phyloP scores from a whole-genome alignment of 2,797 vertebrate genomes.

The Mormyrus hasselquistii region DNA sequence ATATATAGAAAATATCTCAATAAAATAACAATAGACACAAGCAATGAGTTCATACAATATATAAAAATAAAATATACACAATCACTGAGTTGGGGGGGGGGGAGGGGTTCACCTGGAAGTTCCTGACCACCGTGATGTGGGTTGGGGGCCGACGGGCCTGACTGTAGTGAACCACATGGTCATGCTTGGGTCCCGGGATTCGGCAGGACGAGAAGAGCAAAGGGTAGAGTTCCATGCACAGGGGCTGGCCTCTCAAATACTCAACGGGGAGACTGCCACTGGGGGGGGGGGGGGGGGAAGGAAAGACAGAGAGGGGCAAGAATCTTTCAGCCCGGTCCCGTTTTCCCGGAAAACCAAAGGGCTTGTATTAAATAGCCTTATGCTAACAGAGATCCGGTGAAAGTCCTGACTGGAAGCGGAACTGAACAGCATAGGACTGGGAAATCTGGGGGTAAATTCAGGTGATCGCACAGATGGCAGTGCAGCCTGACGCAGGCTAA shows the following conservation, averaged over 20 bases:
- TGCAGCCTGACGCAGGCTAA: background rate
- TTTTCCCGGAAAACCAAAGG: background rate
- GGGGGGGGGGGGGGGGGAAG: background rate
- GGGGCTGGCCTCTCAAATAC: slow-evolving; percentile 58
- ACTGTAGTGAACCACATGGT: slow-evolving; percentile 60
- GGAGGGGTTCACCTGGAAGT: slow-evolving; percentile 63
- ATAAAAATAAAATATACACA: background rate
- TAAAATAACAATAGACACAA: background rate
- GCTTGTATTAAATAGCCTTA: background rate
- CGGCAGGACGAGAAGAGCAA: slow-evolving; percentile 73
- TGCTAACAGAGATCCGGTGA: background rate
- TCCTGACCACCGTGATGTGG: slow-evolving; percentile 72
- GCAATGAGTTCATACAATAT: background rate
- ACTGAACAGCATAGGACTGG: background rate
- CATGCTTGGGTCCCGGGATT: slow-evolving; percentile 70
- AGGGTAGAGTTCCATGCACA: slow-evolving; percentile 72
- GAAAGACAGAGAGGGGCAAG: background rate
- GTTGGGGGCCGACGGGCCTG: slow-evolving; percentile 52
- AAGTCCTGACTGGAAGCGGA: background rate
- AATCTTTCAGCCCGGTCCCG: background rate
- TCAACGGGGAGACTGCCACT: slow-evolving; percentile 49
- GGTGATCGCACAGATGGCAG: background rate
- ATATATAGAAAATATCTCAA: background rate
- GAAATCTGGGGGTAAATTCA: background rate
- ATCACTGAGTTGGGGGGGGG: background rate